These are phyloP conservation scores for Neolamprologus variostigma DNA, from an alignment of 2,113 vertebrate genomes.

Conservation along the genomic window DNA sequence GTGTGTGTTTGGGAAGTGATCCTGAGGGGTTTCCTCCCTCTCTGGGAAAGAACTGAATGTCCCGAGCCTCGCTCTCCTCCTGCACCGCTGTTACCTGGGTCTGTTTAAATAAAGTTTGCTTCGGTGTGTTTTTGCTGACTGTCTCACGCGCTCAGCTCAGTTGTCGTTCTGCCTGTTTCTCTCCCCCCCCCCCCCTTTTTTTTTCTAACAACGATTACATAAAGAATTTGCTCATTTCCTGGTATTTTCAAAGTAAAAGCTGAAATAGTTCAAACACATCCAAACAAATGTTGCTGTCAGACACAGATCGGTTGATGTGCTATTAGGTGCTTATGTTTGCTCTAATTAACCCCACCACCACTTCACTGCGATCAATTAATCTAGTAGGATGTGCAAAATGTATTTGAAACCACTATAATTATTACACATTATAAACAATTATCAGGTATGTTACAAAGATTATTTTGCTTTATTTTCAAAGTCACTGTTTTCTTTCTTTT, in stretches of 20 bases:
- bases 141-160: accelerated
- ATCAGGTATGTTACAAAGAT: background rate
- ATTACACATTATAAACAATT: background rate
- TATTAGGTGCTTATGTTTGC: background rate
- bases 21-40: background rate
- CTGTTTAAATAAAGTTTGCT: background rate
- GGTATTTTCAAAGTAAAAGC: background rate
- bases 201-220: background rate
- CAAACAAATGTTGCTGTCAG: background rate
- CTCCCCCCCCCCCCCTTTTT: too few species aligned
- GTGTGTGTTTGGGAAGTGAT: background rate
- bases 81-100: background rate
- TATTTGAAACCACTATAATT: background rate
- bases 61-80: background rate
- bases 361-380: background rate
- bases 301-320: background rate
- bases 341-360: background rate
- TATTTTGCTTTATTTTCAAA: background rate
- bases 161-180: background rate
- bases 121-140: background rate
- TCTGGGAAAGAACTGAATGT: background rate
- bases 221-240: background rate
- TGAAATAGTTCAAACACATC: background rate
- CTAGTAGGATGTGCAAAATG: background rate
- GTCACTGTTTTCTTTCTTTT: background rate